Evolutionary conservation across 2,888 invertebrate genomes (phyloP).

Genomic region (Nephrotoma guestfalica): DNA sequence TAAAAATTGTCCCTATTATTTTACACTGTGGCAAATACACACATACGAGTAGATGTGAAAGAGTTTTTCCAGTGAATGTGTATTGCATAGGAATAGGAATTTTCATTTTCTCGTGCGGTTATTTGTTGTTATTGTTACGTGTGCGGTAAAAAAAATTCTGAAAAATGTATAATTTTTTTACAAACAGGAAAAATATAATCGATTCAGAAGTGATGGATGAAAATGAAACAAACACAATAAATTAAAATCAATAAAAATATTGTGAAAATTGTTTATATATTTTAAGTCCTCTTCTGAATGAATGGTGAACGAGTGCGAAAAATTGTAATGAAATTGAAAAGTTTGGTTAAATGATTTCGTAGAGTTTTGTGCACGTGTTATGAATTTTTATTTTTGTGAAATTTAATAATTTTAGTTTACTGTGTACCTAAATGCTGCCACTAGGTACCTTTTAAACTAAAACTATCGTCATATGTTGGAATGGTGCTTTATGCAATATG

Average conservation of each 20-base stretch:
- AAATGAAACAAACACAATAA: background rate
- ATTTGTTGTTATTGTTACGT: background rate
- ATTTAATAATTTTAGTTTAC: background rate
- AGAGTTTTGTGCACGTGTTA: background rate
- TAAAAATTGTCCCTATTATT: background rate
- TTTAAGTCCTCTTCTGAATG: background rate
- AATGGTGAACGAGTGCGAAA: background rate
- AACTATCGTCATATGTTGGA: background rate
- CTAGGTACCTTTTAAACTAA: background rate
- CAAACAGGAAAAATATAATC: background rate
- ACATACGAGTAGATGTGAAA: background rate
- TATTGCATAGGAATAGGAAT: background rate
- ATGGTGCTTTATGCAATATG: background rate
- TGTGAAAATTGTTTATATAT: background rate
- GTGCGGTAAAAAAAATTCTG: background rate
- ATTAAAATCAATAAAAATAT: background rate
- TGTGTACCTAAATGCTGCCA: background rate
- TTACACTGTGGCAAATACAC: background rate
- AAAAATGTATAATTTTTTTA: background rate
- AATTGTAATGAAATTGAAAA: background rate
- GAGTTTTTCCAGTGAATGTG: background rate
- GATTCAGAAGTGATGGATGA: background rate
- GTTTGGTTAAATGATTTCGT: background rate
- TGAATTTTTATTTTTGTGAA: background rate
- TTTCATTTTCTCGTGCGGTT: background rate